Evolutionary conservation across 2,888 invertebrate genomes (phyloP).

Genomic region (Stratiomys singularior): DNA sequence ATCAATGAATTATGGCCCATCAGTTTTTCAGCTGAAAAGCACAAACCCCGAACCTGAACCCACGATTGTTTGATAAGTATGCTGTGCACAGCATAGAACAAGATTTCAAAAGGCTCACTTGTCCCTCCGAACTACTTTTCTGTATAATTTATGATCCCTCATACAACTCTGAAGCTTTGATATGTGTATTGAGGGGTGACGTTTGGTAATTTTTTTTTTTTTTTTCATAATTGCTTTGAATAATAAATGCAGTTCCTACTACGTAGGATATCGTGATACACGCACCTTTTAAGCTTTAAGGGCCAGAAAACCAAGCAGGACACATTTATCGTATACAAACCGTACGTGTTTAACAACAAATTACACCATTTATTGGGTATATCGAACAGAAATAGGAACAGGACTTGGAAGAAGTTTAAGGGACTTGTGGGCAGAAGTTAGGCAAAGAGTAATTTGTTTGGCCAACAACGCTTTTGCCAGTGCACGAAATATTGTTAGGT

Average conservation of each 20-base stretch:
- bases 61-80: too few species aligned
- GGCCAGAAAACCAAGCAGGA: not conserved
- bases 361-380: constrained; percentile 36
- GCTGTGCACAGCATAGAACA: too few species aligned
- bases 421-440: constrained; percentile 5
- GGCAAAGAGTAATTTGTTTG: constrained; percentile 14
- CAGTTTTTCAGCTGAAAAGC: too few species aligned
- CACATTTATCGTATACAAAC: constrained; percentile 28
- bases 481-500: constrained; percentile 16
- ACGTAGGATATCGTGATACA: constrained; percentile 48
- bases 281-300: constrained; percentile 37
- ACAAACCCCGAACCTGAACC: too few species aligned
- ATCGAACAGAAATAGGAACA: not conserved
- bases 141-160: not conserved
- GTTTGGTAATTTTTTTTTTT: constrained; percentile 22
- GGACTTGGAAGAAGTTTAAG: constrained; percentile 17
- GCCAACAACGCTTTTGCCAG: constrained; percentile 13
- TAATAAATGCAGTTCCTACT: constrained; percentile 45
- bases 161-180: constrained; percentile 15
- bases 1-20: too few species aligned
- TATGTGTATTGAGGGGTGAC: not conserved
- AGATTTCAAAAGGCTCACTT: too few species aligned
- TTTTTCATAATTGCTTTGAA: constrained; percentile 50
- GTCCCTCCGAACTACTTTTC: too few species aligned
- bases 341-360: constrained; percentile 41